These are phyloP conservation scores for Myotis myotis DNA, from an alignment of 2,797 vertebrate species.

Conservation along the genomic window DNA sequence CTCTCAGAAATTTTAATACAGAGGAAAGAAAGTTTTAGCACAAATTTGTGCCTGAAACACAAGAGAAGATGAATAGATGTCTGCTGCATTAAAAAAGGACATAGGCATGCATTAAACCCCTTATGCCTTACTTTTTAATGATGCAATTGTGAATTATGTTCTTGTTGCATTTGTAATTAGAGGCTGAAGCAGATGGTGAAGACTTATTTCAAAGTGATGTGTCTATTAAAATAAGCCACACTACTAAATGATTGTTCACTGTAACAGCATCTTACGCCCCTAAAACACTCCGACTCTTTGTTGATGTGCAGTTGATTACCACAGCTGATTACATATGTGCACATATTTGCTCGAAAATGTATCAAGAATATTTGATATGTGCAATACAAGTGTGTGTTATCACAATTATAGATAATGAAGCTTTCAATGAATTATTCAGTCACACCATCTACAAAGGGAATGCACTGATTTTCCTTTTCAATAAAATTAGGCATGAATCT, in stretches of 20 bases:
- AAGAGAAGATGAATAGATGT: slow-evolving; percentile 77
- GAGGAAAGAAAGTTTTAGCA: not conserved
- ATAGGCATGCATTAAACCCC: slow-evolving; percentile 82
- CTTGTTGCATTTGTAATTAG: slow-evolving; percentile 87
- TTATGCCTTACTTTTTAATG: slow-evolving; percentile 86
- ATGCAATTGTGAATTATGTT: slow-evolving; percentile 86
- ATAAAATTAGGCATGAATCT: slow-evolving; percentile 77
- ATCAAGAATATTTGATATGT: slow-evolving; percentile 72
- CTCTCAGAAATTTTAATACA: slow-evolving; percentile 64
- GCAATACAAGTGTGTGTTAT: slow-evolving; percentile 71
- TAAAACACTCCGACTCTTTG: slow-evolving; percentile 74
- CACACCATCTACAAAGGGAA: slow-evolving; percentile 69
- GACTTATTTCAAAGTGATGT: slow-evolving; percentile 83
- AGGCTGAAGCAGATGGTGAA: slow-evolving; percentile 85
- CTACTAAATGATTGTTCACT: slow-evolving; percentile 81
- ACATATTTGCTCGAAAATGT: slow-evolving; percentile 70
- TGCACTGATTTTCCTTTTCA: slow-evolving; percentile 75
- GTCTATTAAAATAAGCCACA: slow-evolving; percentile 84
- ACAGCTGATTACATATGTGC: slow-evolving; percentile 77
- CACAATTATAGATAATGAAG: slow-evolving; percentile 80
- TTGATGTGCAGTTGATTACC: slow-evolving; percentile 80
- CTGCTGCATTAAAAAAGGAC: slow-evolving; percentile 79
- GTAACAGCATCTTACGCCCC: slow-evolving; percentile 75
- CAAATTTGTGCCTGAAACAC: slow-evolving; percentile 60
- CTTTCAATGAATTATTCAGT: slow-evolving; percentile 78